These are phyloP conservation scores for Theristicus caerulescens DNA, from an alignment of 2,113 vertebrate species.

Conservation along the genomic window DNA sequence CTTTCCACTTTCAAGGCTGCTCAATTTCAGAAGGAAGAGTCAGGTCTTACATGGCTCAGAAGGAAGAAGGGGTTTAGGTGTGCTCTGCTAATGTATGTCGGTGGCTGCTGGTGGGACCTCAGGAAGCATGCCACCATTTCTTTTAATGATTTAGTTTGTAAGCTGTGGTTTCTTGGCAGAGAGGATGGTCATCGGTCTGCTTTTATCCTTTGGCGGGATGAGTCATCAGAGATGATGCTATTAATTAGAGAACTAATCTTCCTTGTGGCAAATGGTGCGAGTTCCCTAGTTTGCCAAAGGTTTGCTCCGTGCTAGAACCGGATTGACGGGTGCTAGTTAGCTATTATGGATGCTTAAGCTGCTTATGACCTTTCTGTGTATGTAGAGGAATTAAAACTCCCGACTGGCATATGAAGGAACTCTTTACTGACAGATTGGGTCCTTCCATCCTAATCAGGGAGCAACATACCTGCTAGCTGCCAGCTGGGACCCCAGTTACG, in stretches of 20 bases:
- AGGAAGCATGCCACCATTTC: background rate
- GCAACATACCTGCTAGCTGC: background rate
- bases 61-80: background rate
- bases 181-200: background rate
- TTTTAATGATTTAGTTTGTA: background rate
- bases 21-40: background rate
- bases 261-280: background rate
- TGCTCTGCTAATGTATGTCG: background rate
- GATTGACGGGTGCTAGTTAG: background rate
- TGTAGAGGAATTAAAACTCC: background rate
- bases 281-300: background rate
- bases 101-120: background rate
- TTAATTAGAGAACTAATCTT: background rate
- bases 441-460: background rate
- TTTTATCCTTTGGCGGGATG: background rate
- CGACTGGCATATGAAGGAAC: background rate
- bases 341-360: background rate
- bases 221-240: background rate
- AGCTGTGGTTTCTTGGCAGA: background rate
- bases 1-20: background rate
- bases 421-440: background rate
- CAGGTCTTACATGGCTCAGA: background rate
- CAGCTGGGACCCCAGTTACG: background rate
- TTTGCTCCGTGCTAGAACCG: background rate
- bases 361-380: background rate